Percentiles rank a stretch among this genome's conserved stretches.
Evolutionary conservation across 1,140 invertebrate genomes (phyloP).

Genomic region (Drosophila nikananu): DNA sequence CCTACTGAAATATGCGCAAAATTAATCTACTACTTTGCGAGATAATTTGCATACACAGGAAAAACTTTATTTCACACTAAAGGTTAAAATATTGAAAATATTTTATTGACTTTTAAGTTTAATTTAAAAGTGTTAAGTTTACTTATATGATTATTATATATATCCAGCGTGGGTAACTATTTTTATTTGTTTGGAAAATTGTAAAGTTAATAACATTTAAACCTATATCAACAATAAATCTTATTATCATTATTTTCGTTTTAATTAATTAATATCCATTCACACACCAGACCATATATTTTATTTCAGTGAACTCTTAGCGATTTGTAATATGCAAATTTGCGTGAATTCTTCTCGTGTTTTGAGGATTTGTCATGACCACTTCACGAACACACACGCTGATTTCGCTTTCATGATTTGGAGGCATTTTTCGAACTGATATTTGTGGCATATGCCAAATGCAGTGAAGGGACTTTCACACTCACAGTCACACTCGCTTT

Average conservation of each 20-base stretch:
- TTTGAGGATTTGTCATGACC: conserved; percentile 50
- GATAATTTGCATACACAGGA: conserved; percentile 39
- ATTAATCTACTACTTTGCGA: conserved; percentile 50
- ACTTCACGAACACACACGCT: conserved; percentile 28
- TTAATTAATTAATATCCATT: not conserved
- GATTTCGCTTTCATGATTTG: conserved; percentile 10
- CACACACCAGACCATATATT: not conserved
- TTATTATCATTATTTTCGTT: not conserved
- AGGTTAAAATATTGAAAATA: too few species aligned
- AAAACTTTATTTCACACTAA: not conserved
- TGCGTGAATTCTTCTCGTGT: conserved; percentile 10
- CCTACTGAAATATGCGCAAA: conserved; percentile 29
- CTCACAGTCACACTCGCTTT: not conserved
- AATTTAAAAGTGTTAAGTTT: too few species aligned
- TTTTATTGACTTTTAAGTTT: too few species aligned
- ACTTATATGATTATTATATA: too few species aligned
- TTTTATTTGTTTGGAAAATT: too few species aligned
- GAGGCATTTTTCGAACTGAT: conserved; percentile 20
- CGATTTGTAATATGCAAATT: conserved; percentile 49
- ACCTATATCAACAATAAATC: not conserved
- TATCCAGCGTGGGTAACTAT: too few species aligned
- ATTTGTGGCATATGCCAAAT: conserved; percentile 49
- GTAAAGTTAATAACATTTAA: too few species aligned
- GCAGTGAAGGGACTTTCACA: conserved; percentile 31
- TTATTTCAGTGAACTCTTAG: not conserved